Evolutionary conservation across 2,888 invertebrate genomes (phyloP), one percentile per base, ranked within the genome.

Genomic region (Eupithecia subumbrata): DNA sequence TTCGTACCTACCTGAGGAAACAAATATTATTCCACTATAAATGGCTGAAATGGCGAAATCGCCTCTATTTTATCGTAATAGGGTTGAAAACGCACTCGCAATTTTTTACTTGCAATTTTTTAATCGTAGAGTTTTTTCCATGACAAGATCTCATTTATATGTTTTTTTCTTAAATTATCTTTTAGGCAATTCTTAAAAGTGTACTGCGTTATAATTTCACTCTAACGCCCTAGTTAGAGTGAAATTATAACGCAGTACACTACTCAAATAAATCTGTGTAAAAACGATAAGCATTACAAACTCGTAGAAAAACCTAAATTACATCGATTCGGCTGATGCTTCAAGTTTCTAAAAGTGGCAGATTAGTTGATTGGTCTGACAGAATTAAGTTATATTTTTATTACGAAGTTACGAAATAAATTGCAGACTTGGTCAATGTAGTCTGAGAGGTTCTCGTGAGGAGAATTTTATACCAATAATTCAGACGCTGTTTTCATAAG

Each of bases 1-100:
- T 75, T 71, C 11, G n/a, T 34, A 66, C 67, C n/a, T 67, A 67
- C 67, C 67, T 67, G 67, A 43, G 40, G n/a, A 67, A 67, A 67
- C 40, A 18, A 1, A 22, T 40, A 40, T 18, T 34, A 18, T 22
- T n/a, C 2, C 67, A 67, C 67, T 40, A n/a, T 18, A 40, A 40
- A 40, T n/a, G 22, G 1, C 5, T 14, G 40, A 40, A 4, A 67
- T 2, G 67, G 40, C 5, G 1, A 40, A 40, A 12, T 67, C 14
- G n/a, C 14, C 40, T 43, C 40, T 67, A 67, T 43, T 12, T 2
- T 40, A 12, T 5, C 0, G 7, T 1, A 2, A 40, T 67, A 43
- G 34, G 67, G 67, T 40, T 40, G 3, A 67, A 67, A 66, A 66
- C 25, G 37, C 4, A 37, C 2, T 16, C 16, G 30, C 30, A 30